Conservation (phyloP, 2,888 invertebrate species). For the Belgica antarctica region DNA sequence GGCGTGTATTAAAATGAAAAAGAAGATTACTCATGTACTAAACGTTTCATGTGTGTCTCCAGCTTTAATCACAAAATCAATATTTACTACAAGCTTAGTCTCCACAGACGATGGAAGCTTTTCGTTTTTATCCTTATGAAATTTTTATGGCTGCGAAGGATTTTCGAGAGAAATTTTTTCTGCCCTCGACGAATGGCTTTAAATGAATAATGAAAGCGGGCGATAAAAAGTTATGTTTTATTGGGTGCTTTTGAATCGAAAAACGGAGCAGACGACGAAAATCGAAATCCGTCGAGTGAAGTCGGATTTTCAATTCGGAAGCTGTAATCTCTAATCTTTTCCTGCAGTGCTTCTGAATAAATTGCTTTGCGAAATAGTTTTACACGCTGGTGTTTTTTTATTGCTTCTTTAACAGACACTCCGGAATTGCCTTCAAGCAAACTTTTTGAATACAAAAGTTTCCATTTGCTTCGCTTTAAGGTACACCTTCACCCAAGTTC, state of each 20-base stretch:
- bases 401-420: neutral
- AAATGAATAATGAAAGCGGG: neutral
- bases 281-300: no score
- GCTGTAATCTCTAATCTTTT: slow-evolving; percentile 2
- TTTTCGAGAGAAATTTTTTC: neutral
- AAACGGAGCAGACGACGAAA: no score
- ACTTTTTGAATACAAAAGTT: no score
- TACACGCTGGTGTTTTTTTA: neutral
- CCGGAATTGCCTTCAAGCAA: neutral
- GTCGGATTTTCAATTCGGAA: neutral
- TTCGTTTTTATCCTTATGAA: no score
- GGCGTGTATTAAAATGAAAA: no score
- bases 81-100: slow-evolving; percentile 2
- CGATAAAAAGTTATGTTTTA: neutral
- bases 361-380: neutral
- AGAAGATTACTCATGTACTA: no score
- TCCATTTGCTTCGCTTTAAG: no score
- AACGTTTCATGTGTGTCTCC: neutral
- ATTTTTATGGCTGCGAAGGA: neutral
- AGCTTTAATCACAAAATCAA: slow-evolving; percentile 4
- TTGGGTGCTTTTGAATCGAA: neutral
- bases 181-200: neutral
- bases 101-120: neutral
- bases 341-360: neutral
- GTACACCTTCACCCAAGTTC: neutral